A percentile compares a stretch with the other conserved stretches of the same genome.
Conservation (phyloP, 1,140 invertebrate species). For the Orussus abietinus region DNA sequence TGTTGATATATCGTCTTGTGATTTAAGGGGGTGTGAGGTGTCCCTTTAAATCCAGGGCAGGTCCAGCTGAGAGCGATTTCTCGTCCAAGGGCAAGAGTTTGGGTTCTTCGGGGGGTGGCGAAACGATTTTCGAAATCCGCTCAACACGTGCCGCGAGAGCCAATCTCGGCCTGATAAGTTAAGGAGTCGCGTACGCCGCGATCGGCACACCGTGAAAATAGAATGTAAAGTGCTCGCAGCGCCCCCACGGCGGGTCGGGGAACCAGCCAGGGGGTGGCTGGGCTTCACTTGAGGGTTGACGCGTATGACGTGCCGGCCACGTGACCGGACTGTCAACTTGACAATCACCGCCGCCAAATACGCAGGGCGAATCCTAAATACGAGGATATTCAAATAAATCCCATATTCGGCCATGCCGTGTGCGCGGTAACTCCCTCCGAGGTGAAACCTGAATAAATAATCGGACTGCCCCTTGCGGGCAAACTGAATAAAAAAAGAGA, state of each 20-base stretch:
- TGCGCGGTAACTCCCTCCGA: too few relatives aligned
- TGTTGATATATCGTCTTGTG: too few relatives aligned
- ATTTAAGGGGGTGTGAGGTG: too few relatives aligned
- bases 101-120: too few relatives aligned
- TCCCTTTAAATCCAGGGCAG: too few relatives aligned
- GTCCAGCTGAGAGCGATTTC: too few relatives aligned
- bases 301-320: slow-evolving; percentile 52
- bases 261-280: neutral
- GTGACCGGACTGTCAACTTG: slow-evolving; percentile 48
- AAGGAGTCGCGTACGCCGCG: slow-evolving; percentile 48
- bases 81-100: too few relatives aligned
- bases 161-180: slow-evolving; percentile 47
- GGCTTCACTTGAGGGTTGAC: too few relatives aligned
- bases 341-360: slow-evolving; percentile 49
- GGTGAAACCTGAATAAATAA: too few relatives aligned
- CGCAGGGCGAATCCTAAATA: slow-evolving; percentile 51
- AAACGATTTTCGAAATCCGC: too few relatives aligned
- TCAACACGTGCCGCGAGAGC: slow-evolving; percentile 40
- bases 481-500: too few relatives aligned
- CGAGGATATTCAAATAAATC: slow-evolving; percentile 52
- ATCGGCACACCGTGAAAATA: slow-evolving; percentile 53
- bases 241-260: slow-evolving; percentile 7
- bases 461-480: too few relatives aligned
- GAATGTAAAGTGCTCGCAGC: slow-evolving; percentile 47
- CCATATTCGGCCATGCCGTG: neutral